A percentile compares a stretch with the other conserved stretches of the same genome.
Evolutionary conservation across 2,888 invertebrate genomes (phyloP).

Genomic region (Polia nebulosa): DNA sequence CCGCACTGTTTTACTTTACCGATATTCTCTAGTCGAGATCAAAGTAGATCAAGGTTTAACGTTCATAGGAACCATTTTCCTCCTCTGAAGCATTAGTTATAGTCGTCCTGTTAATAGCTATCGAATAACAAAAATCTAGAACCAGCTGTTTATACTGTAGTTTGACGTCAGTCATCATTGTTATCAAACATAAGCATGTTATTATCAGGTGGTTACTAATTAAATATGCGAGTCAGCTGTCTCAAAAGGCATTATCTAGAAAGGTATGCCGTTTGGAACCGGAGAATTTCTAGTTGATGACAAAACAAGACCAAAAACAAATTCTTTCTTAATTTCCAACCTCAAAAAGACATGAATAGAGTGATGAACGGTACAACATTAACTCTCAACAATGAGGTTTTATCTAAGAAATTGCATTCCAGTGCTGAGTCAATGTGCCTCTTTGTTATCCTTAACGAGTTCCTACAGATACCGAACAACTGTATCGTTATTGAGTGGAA

Average conservation of each 20-base stretch:
- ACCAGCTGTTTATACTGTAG: constrained; percentile 22
- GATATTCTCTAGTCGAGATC: constrained; percentile 26
- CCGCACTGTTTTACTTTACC: constrained; percentile 26
- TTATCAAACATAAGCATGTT: constrained; percentile 18
- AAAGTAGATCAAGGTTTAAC: constrained; percentile 49
- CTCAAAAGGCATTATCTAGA: background rate
- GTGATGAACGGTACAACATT: constrained; percentile 42
- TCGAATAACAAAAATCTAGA: constrained; percentile 8
- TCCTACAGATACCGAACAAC: constrained; percentile 66
- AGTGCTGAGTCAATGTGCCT: constrained; percentile 69
- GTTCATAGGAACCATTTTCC: constrained; percentile 7
- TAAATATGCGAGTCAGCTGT: background rate
- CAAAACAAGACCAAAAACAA: background rate
- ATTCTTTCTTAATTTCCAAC: constrained; percentile 9
- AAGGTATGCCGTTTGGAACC: background rate
- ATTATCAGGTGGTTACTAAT: constrained; percentile 3
- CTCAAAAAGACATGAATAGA: constrained; percentile 37
- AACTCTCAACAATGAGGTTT: constrained; percentile 66
- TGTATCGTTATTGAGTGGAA: constrained; percentile 68
- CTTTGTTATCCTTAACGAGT: constrained; percentile 65
- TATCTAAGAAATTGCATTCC: constrained; percentile 74
- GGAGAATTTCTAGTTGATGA: constrained; percentile 6
- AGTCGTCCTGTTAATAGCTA: background rate
- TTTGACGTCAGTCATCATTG: constrained; percentile 25
- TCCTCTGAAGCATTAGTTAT: constrained; percentile 10